Base-by-base conservation (phyloP, 2,797 vertebrate species). In the Catamblyrhynchus diadema region DNA sequence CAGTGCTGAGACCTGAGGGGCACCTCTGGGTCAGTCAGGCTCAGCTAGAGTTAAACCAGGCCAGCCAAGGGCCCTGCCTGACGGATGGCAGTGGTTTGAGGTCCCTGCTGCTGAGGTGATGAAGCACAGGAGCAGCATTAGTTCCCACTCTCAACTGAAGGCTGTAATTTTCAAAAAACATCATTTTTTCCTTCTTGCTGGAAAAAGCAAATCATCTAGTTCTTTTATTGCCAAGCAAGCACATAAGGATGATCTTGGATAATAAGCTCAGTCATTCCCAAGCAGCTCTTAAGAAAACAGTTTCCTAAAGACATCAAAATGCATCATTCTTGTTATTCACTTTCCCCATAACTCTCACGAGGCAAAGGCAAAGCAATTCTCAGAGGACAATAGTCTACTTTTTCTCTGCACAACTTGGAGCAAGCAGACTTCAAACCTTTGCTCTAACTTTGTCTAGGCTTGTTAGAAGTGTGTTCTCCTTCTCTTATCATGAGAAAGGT, bases 141-240 rank as follows among this genome's bases (percentile, higher is more conserved):
- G n/a, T 19, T 92, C 60, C 50, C 41, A 84, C 17, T 94, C 86
- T 27, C 82, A 60, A 90, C 64, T 81, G 75, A 56, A 94, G 80
- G 72, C 53, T 92, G 64, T 85, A 85, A 96, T 95, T 96, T 97
- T 79, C 82, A 95, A 53, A 92, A 86, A 27, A 5, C 47, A 79
- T 87, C 4, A 74, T 5, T 42, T 89, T 95, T 94, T 91, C 91
- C 64, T 94, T 91, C 50, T 95, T 89, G 74, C 77, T 91, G 93
- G 73, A 93, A 88, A 96, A 95, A 96, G 57, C 24, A 95, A 94
- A 86, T 88, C 27, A 90, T 48, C 9, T 28, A 47, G 37, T 45
- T 54, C 41, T 24, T 92, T 64, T 48, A 91, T 60, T 6, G n/a
- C 35, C 72, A 91, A 71, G 74, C 67, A 75, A 81, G 56, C 50